Evolutionary conservation across 2,797 vertebrate genomes (phyloP).

Genomic region (Ibycter americanus): DNA sequence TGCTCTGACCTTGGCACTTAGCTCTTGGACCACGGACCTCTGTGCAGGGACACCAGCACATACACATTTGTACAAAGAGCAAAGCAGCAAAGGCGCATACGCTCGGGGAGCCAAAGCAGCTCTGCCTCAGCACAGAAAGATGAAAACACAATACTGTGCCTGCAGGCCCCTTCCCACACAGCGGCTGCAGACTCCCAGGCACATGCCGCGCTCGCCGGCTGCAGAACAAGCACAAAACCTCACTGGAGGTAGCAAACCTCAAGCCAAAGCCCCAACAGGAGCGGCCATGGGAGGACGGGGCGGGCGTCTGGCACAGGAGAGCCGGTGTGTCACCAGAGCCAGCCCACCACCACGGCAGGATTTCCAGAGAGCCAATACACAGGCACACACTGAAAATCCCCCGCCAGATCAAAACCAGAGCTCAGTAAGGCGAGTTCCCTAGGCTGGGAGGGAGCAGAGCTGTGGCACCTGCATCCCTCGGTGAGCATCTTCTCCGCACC

Average conservation of each 20-base stretch:
- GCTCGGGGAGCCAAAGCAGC: not conserved
- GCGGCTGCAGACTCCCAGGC: not conserved
- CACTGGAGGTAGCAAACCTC: not conserved
- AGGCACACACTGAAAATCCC: not conserved
- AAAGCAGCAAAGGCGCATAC: not conserved
- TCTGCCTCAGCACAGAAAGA: not conserved
- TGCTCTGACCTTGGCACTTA: not conserved
- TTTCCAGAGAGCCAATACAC: not conserved
- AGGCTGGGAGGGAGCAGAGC: not conserved
- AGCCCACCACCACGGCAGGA: not conserved
- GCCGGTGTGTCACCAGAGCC: not conserved
- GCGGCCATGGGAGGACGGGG: rapidly evolving
- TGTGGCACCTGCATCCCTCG: rapidly evolving
- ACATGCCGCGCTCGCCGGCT: rapidly evolving
- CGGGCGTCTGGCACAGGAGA: not conserved
- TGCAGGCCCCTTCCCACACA: not conserved
- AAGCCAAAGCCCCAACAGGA: not conserved
- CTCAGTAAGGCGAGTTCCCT: not conserved
- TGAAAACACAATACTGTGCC: not conserved
- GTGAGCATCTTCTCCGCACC: not conserved
- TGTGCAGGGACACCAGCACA: not conserved
- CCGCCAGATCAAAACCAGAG: not conserved
- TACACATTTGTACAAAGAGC: not conserved
- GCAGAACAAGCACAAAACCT: not conserved
- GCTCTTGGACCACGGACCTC: not conserved